Percentiles rank a stretch among this genome's conserved stretches.
phyloP scores from a whole-genome alignment of 2,797 vertebrate species.

The Xenops minutus region DNA sequence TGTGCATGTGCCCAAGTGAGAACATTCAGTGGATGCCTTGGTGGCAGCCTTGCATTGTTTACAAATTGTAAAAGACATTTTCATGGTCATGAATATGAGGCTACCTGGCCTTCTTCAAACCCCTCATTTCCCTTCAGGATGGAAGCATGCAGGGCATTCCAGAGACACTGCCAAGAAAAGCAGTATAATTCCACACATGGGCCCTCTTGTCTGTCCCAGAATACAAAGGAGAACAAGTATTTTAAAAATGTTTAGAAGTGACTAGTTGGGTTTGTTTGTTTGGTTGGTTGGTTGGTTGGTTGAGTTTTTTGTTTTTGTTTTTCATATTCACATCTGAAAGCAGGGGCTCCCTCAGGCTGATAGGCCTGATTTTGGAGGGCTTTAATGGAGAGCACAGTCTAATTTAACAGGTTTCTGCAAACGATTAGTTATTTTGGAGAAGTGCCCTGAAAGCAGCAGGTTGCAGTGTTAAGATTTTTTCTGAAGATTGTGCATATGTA shows the following conservation, averaged over 20 bases:
- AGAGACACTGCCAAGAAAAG: neutral
- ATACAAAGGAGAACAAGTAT: neutral
- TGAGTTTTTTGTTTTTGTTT: neutral
- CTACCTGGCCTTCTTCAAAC: neutral
- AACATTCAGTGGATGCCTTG: neutral
- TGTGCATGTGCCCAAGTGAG: rapidly evolving
- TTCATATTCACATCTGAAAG: neutral
- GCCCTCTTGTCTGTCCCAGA: neutral
- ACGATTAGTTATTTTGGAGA: neutral
- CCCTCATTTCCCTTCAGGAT: neutral
- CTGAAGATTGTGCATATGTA: neutral
- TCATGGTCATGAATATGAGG: neutral
- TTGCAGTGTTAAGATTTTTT: neutral
- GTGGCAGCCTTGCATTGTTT: neutral
- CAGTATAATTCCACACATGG: neutral
- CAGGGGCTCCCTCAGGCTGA: neutral
- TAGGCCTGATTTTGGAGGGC: neutral
- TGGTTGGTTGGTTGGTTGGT: too few species aligned
- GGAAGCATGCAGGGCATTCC: neutral
- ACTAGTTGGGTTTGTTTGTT: neutral
- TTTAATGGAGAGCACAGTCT: neutral
- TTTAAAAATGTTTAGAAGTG: neutral
- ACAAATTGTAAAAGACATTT: neutral
- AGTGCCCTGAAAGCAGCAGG: neutral
- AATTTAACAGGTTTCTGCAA: neutral